Percentiles rank a stretch among this genome's conserved stretches.
Conservation (phyloP, 1,140 invertebrate species). For the Dendroctonus valens region DNA sequence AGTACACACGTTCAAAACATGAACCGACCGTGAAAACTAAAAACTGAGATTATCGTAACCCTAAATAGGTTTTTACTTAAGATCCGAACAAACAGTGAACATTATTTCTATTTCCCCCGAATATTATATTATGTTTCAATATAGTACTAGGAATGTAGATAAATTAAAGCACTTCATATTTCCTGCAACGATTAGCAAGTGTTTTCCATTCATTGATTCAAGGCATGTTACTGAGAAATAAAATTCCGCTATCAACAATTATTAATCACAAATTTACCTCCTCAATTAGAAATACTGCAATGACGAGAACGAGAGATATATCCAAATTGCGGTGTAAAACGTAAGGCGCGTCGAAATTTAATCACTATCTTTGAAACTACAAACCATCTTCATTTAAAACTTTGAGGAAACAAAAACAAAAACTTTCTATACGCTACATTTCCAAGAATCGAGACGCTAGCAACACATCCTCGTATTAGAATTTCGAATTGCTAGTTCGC, state of each 20-base stretch:
- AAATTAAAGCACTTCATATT: too few species aligned
- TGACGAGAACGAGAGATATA: not conserved
- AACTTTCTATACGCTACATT: slow-evolving; percentile 29
- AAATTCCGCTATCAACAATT: not conserved
- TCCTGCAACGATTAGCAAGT: too few species aligned
- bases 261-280: slow-evolving; percentile 15
- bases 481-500: slow-evolving; percentile 43
- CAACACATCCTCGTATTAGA: slow-evolving; percentile 35
- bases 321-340: slow-evolving; percentile 19
- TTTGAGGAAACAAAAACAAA: slow-evolving; percentile 27
- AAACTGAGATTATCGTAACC: too few species aligned
- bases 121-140: too few species aligned
- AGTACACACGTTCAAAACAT: too few species aligned
- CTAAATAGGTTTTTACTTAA: too few species aligned
- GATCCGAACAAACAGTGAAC: too few species aligned
- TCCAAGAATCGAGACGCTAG: slow-evolving; percentile 27
- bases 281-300: slow-evolving; percentile 1
- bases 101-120: too few species aligned
- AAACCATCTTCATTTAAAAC: slow-evolving; percentile 26
- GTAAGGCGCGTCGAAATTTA: slow-evolving; percentile 20
- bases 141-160: too few species aligned
- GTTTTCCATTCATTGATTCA: too few species aligned
- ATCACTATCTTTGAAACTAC: slow-evolving; percentile 24
- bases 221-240: too few species aligned
- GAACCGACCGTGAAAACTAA: too few species aligned